Base-by-base conservation (phyloP, 2,888 invertebrate genomes). In the Platynereis dumerilii region DNA sequence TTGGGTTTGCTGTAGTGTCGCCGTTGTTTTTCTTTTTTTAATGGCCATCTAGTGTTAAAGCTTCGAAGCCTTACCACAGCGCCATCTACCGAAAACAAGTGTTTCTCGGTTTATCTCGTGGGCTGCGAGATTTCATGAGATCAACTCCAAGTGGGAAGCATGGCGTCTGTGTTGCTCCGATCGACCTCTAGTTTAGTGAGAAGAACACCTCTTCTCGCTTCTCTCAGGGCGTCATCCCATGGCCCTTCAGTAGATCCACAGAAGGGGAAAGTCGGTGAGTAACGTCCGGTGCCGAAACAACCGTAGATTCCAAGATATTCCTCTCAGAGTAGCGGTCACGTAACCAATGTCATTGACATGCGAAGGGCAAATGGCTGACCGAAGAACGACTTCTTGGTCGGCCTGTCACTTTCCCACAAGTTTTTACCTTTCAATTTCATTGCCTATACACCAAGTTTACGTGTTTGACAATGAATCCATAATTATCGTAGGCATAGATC, bases 181-280 rank as follows among this genome's bases (percentile, higher is more conserved):
- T 45, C 62, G 1, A 44, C 55, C 5, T 44, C 28, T 29, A 28
- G 57, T n/a, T 28, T 62, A 3, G 62, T 44, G 27, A 48, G 62
- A n/a, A 54, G 62, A 26, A 57, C 56, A 29, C 44, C 57, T 39
- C 44, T 62, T 17, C 55, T 62, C 20, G 44, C 57, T 20, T 57
- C 56, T 20, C 22, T 48, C 5, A 56, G 65, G 44, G 61, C 65
- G 17, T 61, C 53, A 10, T 60, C 63, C 10, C 48, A 60, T 53
- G 57, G 56, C 26, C 63, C 68, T 20, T 58, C 58, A 12, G 54
- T 68, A 10, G 68, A 68, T 52, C 68, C 68, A 27, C 63, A 59
- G 24, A 68, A 68, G 60, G 68, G 68, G 34, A 68, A 68, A 68
- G 66, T 68, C 12, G 68, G 68, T 68, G 24, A 63, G 66, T 61